Percentiles rank a stretch among this genome's conserved stretches.
Evolutionary conservation across 2,888 invertebrate species (phyloP).

Genomic region (Orthosia incerta): DNA sequence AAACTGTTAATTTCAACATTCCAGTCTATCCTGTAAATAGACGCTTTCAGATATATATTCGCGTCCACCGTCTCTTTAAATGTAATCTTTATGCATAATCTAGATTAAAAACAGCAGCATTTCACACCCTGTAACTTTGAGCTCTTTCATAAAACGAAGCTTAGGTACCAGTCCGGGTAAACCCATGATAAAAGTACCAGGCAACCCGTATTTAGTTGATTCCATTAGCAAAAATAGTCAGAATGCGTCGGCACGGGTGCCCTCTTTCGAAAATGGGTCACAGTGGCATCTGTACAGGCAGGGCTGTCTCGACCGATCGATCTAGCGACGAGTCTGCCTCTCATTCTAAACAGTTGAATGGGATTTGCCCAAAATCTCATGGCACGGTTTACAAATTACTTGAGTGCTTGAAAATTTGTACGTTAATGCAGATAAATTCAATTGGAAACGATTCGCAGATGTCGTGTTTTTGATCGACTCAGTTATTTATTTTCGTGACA

Average conservation of each 20-base stretch:
- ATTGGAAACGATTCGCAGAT: conserved; percentile 55
- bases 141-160: conserved; percentile 23
- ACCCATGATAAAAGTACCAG: conserved; percentile 12
- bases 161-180: conserved; percentile 1
- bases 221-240: conserved; percentile 59
- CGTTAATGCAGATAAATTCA: conserved; percentile 60
- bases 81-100: conserved; percentile 21
- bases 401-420: conserved; percentile 63
- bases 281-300: conserved; percentile 77
- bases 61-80: neutral
- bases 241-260: conserved; percentile 72
- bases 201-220: conserved; percentile 45
- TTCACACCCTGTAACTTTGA: conserved; percentile 5
- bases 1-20: conserved; percentile 31
- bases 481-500: conserved; percentile 50
- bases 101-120: conserved; percentile 30
- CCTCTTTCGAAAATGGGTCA: conserved; percentile 85
- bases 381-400: conserved; percentile 67
- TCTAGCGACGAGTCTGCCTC: conserved; percentile 71
- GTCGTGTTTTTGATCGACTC: conserved; percentile 50
- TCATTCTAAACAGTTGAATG: conserved; percentile 54
- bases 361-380: conserved; percentile 62
- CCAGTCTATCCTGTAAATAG: conserved; percentile 3
- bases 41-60: conserved; percentile 10
- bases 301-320: conserved; percentile 72